Evolutionary conservation across 2,113 vertebrate species (phyloP).

Genomic region (Delphinus delphis): DNA sequence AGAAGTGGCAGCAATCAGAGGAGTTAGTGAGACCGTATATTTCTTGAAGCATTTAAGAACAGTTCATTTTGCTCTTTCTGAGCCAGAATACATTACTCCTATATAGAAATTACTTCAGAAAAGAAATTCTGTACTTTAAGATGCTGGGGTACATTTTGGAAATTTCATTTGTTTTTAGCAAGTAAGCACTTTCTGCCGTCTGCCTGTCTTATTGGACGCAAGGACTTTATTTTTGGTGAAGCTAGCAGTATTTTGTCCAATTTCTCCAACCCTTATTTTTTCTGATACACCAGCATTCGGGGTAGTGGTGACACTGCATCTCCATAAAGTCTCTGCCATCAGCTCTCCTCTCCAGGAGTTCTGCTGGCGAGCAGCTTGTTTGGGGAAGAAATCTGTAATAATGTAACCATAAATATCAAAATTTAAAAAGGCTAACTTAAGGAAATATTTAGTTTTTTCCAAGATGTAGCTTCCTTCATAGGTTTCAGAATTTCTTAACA

Average conservation of each 20-base stretch:
- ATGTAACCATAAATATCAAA: neutral
- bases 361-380: neutral
- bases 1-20: neutral
- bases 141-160: conserved; percentile 20
- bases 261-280: neutral
- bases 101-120: neutral
- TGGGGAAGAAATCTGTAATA: neutral
- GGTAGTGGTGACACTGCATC: neutral
- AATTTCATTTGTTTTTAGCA: conserved; percentile 59
- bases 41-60: neutral
- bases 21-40: neutral
- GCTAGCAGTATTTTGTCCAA: neutral
- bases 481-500: neutral
- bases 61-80: conserved; percentile 10
- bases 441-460: conserved; percentile 13
- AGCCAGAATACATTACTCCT: neutral
- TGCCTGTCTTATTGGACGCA: neutral
- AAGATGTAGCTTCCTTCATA: neutral
- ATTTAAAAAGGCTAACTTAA: neutral
- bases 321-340: neutral
- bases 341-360: neutral
- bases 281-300: neutral
- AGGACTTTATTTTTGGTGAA: conserved; percentile 56
- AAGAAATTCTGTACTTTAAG: neutral
- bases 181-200: conserved; percentile 42